Evolutionary conservation across 2,888 invertebrate species (phyloP).

Genomic region (Sussaba pulchella): DNA sequence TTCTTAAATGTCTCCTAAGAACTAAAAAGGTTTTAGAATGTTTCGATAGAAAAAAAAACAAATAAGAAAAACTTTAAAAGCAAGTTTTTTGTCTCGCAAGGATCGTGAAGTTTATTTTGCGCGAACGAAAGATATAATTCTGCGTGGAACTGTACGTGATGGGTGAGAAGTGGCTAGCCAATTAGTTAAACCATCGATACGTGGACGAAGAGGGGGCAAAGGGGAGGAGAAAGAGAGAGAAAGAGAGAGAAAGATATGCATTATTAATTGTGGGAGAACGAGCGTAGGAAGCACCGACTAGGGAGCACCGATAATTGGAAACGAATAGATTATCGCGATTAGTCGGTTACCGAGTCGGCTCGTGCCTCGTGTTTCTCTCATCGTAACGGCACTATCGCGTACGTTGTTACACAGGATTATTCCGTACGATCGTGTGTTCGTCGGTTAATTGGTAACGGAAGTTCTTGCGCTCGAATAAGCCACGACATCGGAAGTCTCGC

Average conservation of each 20-base stretch:
- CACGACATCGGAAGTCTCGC: constrained; percentile 47
- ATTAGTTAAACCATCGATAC: constrained; percentile 10
- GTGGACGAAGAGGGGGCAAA: too few relatives aligned
- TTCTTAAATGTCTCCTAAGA: too few relatives aligned
- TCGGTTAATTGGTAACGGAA: constrained; percentile 60
- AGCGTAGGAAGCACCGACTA: too few relatives aligned
- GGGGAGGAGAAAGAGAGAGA: too few relatives aligned
- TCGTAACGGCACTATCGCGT: background rate
- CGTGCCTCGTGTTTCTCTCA: constrained; percentile 18
- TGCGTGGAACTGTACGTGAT: background rate
- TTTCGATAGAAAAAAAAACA: too few relatives aligned
- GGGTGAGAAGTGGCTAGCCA: constrained; percentile 6
- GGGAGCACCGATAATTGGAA: constrained; percentile 38
- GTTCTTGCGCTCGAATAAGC: constrained; percentile 37
- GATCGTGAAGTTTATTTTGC: background rate
- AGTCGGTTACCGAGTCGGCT: constrained; percentile 3
- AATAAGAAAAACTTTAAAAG: too few relatives aligned
- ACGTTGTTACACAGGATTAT: background rate
- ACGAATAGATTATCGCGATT: constrained; percentile 45
- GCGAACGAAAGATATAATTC: background rate
- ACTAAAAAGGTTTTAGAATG: too few relatives aligned
- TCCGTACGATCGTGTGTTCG: constrained; percentile 29
- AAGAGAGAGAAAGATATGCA: too few relatives aligned
- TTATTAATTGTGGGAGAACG: constrained; percentile 16
- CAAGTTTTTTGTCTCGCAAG: background rate